Base-by-base conservation (phyloP, 2,797 vertebrate genomes). In the Enteromius paludinosus region DNA sequence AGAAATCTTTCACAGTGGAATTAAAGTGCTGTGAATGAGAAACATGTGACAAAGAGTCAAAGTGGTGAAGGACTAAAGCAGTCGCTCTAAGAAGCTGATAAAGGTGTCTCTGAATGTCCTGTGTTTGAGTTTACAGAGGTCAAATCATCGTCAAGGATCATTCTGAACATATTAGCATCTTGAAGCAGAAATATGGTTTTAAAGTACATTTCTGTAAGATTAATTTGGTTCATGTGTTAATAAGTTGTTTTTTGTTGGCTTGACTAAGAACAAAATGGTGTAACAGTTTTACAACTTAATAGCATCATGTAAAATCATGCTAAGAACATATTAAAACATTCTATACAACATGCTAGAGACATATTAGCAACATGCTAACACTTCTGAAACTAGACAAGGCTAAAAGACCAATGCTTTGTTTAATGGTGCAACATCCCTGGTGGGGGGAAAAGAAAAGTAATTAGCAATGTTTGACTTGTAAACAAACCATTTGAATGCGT, bases 1-100 rank as follows among this genome's bases (percentile, higher is more conserved):
- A 87, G 93, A 93, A 94, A 94, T 94, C 92, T 90, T 91, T 92
- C 90, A 90, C 69, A 85, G 90, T 93, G 91, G 91, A 92, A 92
- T 90, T 92, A 91, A 93, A 94, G 90, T 89, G 88, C 89, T 92
- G 88, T 90, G 88, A 93, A 95, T 93, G 89, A 89, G 90, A 94
- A 95, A 92, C 92, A 94, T 91, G 81, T 69, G 62, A 77, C 35
- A n/a, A n/a, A n/a, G 28, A 69, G 33, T 79, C 17, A 70, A 28
- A 10, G n/a, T 33, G 43, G 75, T 78, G 61, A 35, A 69, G 33
- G 47, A 54, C 62, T 69, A 30, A 54, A 28, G 64, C 64, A 41
- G 64, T 30, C 3, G 0, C 23, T 69, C 5, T 6, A 10, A 65
- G 47, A 65, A 78, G 59, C 61, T 43, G 9, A 56, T 43, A 18